Conservation (phyloP, 1,140 invertebrate genomes). For the Asbolus verrucosus region DNA sequence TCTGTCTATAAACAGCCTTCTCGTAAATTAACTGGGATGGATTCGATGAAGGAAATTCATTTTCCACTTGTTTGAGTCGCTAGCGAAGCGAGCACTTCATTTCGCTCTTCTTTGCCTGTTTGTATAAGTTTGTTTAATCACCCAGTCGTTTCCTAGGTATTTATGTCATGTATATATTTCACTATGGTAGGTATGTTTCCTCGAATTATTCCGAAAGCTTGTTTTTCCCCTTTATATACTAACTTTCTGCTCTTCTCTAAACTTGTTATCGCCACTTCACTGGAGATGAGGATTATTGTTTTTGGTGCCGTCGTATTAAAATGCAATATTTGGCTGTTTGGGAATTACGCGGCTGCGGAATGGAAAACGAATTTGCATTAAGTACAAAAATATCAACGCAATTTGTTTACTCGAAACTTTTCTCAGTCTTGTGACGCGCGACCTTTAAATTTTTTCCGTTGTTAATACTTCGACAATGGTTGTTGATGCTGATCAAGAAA, state of each 20-base stretch:
- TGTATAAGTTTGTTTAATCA: constrained; percentile 54
- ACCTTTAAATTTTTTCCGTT: too few species aligned
- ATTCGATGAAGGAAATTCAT: constrained; percentile 66
- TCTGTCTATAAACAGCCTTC: constrained; percentile 65
- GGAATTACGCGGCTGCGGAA: background rate
- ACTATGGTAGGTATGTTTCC: constrained; percentile 35
- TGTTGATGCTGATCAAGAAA: too few species aligned
- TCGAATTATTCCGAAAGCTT: constrained; percentile 17
- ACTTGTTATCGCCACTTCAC: constrained; percentile 30
- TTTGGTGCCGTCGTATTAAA: constrained; percentile 17
- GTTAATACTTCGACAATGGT: too few species aligned
- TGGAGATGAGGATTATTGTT: constrained; percentile 39
- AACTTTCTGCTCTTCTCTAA: constrained; percentile 37
- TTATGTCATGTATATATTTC: constrained; percentile 38
- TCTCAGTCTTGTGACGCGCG: too few species aligned
- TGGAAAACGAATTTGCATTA: background rate
- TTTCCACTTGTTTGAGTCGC: constrained; percentile 65
- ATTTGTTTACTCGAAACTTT: too few species aligned
- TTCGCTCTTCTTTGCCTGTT: constrained; percentile 53
- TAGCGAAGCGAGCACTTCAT: constrained; percentile 61
- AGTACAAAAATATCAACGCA: too few species aligned
- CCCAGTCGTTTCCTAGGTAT: constrained; percentile 44
- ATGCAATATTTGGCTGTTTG: constrained; percentile 34
- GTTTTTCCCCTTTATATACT: constrained; percentile 30
- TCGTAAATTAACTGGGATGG: constrained; percentile 66